Evolutionary conservation across 2,113 vertebrate genomes (phyloP), one percentile per base, ranked within the genome.

Genomic region (Aphelocoma coerulescens): DNA sequence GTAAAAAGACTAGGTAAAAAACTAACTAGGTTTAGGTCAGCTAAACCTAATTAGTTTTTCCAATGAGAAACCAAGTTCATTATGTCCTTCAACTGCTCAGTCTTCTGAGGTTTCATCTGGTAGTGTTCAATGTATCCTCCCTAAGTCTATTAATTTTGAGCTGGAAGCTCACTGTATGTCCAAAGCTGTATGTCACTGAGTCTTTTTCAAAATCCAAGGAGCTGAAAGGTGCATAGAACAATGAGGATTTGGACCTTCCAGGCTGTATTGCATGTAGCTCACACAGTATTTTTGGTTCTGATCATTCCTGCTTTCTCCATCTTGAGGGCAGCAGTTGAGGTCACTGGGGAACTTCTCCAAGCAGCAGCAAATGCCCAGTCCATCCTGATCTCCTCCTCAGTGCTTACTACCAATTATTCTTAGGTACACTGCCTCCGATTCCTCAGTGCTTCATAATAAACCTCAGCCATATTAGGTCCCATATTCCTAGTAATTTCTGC

Each of bases 341-440:
- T 62, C 19, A 19, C n/a, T 11, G 6, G 22, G 28, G 32, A 71
- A 21, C 46, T 78, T 82, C 15, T 88, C 57, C 49, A 65, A 24
- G 91, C n/a, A 48, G 48, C 49, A 80, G 19, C 57, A 89, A 44
- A 65, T 51, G 30, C 49, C 52, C 33, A 24, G 22, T 73, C 32
- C 48, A 32, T 78, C 62, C 26, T 48, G 33, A 39, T 79, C 27
- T 82, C 69, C 37, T 65, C 59, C 21, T 30, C 4, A 1, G 26
- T 5, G 6, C 30, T 88, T 61, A 23, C 30, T 88, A 51, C 51
- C 23, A 30, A 33, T 6, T 68, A 24, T 13, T 17, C 48, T 54
- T 54, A 51, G 16, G 32, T 69, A 20, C 0, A 0, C 54, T 52
- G 15, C 32, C 51, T 91, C 72, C 0, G 0, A 32, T 65, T 89